A percentile compares a stretch with the other conserved stretches of the same genome.
Evolutionary conservation across 2,888 invertebrate genomes (phyloP).

Genomic region (Petrolisthes manimaculis): DNA sequence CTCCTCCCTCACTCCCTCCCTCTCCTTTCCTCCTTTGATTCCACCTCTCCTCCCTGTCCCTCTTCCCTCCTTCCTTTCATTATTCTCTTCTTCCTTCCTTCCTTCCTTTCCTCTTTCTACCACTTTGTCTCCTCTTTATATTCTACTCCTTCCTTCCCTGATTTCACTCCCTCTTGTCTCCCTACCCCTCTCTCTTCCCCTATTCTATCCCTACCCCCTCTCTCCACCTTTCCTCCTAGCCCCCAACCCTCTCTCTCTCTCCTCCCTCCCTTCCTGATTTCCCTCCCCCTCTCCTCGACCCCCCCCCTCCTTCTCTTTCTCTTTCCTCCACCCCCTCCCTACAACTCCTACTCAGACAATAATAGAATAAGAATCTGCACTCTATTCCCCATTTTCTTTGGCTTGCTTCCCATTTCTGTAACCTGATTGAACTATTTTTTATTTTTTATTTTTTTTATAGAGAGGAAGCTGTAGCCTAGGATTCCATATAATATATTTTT

Average conservation of each 20-base stretch:
- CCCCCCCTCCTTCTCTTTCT: background rate
- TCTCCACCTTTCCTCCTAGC: background rate
- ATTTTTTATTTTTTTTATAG: no score
- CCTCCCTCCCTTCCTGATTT: background rate
- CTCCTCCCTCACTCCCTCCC: background rate
- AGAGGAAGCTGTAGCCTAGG: no score
- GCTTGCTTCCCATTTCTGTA: no score
- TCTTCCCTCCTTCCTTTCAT: background rate
- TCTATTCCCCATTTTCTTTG: no score
- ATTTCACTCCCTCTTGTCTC: background rate
- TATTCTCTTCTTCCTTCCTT: background rate
- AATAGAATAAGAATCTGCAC: no score
- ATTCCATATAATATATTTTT: no score
- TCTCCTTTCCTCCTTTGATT: no score
- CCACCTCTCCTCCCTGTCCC: no score
- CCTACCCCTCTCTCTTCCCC: background rate
- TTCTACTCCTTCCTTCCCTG: background rate
- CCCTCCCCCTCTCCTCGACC: background rate
- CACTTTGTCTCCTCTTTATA: background rate
- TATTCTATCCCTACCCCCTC: background rate
- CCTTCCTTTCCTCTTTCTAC: background rate
- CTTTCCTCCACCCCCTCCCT: background rate
- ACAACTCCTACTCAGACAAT: background rate
- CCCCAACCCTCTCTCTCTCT: background rate
- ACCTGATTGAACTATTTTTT: no score